Evolutionary conservation across 2,888 invertebrate genomes (phyloP).

Genomic region (Dasypolia templi): DNA sequence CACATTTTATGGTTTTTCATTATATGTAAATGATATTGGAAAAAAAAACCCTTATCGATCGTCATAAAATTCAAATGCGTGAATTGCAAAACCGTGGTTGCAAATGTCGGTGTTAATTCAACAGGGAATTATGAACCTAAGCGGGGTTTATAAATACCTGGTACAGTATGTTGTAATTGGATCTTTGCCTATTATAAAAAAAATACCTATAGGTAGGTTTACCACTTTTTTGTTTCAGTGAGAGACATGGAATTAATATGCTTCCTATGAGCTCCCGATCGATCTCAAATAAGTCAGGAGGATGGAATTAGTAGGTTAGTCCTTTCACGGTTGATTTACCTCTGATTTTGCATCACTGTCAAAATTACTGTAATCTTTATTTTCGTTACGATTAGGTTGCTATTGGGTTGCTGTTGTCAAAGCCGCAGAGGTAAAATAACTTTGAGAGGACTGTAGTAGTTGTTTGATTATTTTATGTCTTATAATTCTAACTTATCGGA

Average conservation of each 20-base stretch:
- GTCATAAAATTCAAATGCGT: constrained; percentile 59
- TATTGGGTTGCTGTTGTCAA: no score
- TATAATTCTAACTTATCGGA: not conserved
- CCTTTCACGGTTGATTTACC: no score
- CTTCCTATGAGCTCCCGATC: not conserved
- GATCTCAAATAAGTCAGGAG: not conserved
- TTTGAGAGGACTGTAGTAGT: no score
- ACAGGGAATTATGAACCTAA: constrained; percentile 37
- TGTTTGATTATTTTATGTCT: not conserved
- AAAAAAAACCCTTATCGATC: constrained; percentile 6
- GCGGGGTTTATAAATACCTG: constrained; percentile 9
- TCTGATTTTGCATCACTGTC: no score
- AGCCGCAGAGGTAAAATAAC: no score
- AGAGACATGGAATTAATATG: not conserved
- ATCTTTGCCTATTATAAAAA: not conserved
- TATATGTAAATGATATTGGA: not conserved
- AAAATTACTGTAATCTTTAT: no score
- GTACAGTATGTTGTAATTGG: not conserved
- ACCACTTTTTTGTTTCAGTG: not conserved
- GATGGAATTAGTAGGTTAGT: no score
- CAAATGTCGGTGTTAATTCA: constrained; percentile 39
- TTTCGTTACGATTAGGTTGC: no score
- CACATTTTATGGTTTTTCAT: not conserved
- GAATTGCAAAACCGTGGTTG: constrained; percentile 31
- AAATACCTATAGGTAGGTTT: not conserved